A percentile compares a stretch with the other conserved stretches of the same genome.
Conservation (phyloP, 2,797 vertebrate genomes). For the Manis pentadactyla region DNA sequence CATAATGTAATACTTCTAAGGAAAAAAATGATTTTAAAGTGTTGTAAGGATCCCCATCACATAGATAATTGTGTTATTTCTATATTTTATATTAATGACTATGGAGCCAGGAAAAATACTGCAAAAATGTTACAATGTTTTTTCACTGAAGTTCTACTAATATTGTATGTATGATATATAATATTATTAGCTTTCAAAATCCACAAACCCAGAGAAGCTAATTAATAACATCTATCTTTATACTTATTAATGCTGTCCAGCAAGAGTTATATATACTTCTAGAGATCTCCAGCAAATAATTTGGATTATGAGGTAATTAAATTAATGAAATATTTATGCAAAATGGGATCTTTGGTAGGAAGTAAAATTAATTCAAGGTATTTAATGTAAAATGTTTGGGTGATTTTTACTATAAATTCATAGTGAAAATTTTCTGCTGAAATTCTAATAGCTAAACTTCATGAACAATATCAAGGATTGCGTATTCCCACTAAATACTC, state of each 20-base stretch:
- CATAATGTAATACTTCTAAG: neutral
- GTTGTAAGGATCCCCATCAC: neutral
- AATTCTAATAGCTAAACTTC: neutral
- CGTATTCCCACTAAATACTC: neutral
- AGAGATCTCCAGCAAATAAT: neutral
- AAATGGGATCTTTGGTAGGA: neutral
- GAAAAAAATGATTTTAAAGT: neutral
- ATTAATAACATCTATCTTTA: slow-evolving; percentile 29
- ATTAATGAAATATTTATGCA: slow-evolving; percentile 18
- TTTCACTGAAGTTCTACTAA: neutral
- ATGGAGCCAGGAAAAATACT: neutral
- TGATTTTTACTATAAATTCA: neutral
- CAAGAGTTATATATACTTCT: slow-evolving; percentile 21
- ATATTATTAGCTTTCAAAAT: neutral
- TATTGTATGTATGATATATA: neutral
- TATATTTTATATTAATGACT: neutral
- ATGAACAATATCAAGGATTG: neutral
- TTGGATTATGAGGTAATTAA: slow-evolving; percentile 10
- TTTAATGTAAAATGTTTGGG: neutral
- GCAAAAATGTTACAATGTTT: neutral
- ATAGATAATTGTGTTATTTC: neutral
- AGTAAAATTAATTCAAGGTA: slow-evolving; percentile 30
- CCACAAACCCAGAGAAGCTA: neutral
- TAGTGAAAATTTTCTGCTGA: neutral
- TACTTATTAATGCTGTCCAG: neutral